phyloP scores from a whole-genome alignment of 1,140 invertebrate genomes.

The Apis dorsata region DNA sequence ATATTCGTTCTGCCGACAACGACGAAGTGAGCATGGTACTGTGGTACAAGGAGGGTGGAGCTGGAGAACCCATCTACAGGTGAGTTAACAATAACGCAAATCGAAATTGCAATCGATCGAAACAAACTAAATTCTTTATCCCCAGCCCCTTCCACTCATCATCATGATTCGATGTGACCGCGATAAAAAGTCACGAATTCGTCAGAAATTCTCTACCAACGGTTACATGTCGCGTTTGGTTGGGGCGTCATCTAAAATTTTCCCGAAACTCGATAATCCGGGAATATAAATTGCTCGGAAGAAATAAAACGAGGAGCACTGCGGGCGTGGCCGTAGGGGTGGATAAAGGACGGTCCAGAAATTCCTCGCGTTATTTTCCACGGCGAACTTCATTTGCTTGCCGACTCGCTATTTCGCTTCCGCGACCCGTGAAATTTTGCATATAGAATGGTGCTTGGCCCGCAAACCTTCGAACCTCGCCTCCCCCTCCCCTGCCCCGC shows the following conservation, averaged over 20 bases:
- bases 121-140: too few species aligned
- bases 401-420: conserved; percentile 65
- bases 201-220: neutral
- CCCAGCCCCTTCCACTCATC: too few species aligned
- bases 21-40: conserved; percentile 82
- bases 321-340: neutral
- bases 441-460: conserved; percentile 67
- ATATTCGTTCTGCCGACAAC: conserved; percentile 78
- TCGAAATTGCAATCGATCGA: neutral
- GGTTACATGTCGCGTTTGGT: neutral
- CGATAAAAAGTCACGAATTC: conserved; percentile 6
- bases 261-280: conserved; percentile 41
- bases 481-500: neutral
- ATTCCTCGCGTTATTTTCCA: conserved; percentile 65
- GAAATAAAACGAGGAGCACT: conserved; percentile 48
- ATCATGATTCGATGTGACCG: too few species aligned
- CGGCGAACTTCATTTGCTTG: conserved; percentile 58
- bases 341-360: conserved; percentile 27
- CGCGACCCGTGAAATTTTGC: conserved; percentile 72
- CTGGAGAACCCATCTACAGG: conserved; percentile 82
- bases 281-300: conserved; percentile 46
- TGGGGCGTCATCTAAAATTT: conserved; percentile 20
- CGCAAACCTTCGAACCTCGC: conserved; percentile 22
- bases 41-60: conserved; percentile 83
- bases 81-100: conserved; percentile 63